These are phyloP conservation scores for Danaus chrysippus DNA, from an alignment of 2,888 invertebrate genomes.

Conservation along the genomic window DNA sequence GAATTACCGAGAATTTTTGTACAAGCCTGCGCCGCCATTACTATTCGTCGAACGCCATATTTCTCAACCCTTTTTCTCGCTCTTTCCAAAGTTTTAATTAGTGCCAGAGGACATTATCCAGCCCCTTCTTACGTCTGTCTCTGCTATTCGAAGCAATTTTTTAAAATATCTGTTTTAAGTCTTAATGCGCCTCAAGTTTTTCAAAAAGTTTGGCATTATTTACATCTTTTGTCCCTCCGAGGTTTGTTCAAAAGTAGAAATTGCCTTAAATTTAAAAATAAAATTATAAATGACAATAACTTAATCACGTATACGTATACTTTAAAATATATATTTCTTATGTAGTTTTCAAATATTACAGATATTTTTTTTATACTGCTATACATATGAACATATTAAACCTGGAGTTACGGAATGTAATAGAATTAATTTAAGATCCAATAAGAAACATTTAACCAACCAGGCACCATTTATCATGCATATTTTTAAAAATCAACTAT, in stretches of 20 bases:
- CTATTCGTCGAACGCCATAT: conserved; percentile 69
- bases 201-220: conserved; percentile 43
- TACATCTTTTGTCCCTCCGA: conserved; percentile 27
- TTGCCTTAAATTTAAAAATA: conserved; percentile 2
- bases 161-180: conserved; percentile 47
- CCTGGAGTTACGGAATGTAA: too few relatives aligned
- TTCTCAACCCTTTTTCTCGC: conserved; percentile 73
- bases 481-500: too few relatives aligned
- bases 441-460: too few relatives aligned
- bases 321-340: too few relatives aligned
- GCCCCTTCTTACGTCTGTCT: conserved; percentile 58
- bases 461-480: too few relatives aligned
- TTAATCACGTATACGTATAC: not conserved
- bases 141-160: conserved; percentile 50
- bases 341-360: too few relatives aligned
- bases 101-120: conserved; percentile 76
- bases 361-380: too few relatives aligned
- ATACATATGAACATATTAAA: too few relatives aligned
- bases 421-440: too few relatives aligned
- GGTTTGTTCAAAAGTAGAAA: conserved; percentile 13
- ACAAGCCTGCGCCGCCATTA: conserved; percentile 63
- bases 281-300: not conserved
- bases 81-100: conserved; percentile 75
- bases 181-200: conserved; percentile 40
- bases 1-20: conserved; percentile 64